Conservation (phyloP, 2,113 vertebrate genomes). For the Nerophis lumbriciformis region DNA sequence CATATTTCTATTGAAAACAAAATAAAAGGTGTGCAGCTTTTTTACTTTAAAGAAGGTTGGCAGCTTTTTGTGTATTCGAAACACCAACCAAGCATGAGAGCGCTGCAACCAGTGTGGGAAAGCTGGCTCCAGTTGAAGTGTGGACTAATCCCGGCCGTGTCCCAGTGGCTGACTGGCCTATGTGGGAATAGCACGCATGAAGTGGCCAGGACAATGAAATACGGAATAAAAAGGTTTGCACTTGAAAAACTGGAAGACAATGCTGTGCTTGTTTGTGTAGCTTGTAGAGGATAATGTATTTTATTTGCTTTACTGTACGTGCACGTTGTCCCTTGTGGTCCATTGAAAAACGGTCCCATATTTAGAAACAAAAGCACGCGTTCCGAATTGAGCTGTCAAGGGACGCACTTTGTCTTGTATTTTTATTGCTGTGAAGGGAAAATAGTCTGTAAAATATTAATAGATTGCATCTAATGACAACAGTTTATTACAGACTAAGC, state of each 20-base stretch:
- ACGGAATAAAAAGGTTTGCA: constrained; percentile 6
- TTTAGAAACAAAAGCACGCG: too few species aligned
- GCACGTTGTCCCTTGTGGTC: too few species aligned
- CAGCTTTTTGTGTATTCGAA: constrained; percentile 19
- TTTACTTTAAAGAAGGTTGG: constrained; percentile 25
- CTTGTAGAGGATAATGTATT: neutral
- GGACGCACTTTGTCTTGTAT: too few species aligned
- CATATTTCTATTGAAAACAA: neutral
- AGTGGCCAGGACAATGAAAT: constrained; percentile 15
- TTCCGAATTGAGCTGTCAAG: too few species aligned
- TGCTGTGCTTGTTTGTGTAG: neutral
- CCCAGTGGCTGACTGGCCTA: constrained; percentile 2
- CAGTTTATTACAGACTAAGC: too few species aligned
- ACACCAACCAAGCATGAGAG: constrained; percentile 20
- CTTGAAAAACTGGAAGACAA: constrained; percentile 18
- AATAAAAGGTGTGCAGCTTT: constrained; percentile 11
- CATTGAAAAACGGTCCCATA: too few species aligned
- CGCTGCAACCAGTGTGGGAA: constrained; percentile 12
- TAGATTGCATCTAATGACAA: too few species aligned
- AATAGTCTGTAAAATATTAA: too few species aligned
- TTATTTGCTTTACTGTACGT: too few species aligned
- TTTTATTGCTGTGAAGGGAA: too few species aligned
- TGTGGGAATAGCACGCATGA: constrained; percentile 10
- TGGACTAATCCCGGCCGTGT: constrained; percentile 15
- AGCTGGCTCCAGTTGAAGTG: constrained; percentile 23